Evolutionary conservation across 2,797 vertebrate species (phyloP), one percentile per base, ranked within the genome.

Genomic region (Phrynocephalus vlangalii): DNA sequence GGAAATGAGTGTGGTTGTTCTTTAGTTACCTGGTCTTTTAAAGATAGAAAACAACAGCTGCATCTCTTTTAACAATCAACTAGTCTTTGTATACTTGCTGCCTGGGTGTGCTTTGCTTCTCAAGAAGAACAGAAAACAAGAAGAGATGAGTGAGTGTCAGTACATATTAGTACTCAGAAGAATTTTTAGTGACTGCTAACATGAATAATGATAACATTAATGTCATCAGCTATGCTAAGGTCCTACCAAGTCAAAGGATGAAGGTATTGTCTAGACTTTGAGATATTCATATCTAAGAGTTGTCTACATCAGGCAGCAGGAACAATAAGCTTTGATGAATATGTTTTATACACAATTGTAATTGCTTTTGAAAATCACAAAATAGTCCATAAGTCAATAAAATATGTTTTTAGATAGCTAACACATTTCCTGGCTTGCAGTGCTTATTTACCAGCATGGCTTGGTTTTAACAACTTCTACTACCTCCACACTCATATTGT

Each of bases 401-500:
- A 87, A 67, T 48, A 67, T 83, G 83, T 87, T 78, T 48, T 30
- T 82, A 44, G 50, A 44, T 63, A n/a, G 66, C 30, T 71, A 83
- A 79, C 26, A 30, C 5, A 26, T 79, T 89, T 63, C 38, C 2
- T 52, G 33, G 56, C 87, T 91, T 88, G 38, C 60, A 89, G 56
- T 44, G 82, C 67, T 87, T 22, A 38, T 13, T 81, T 56, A 28
- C n/a, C 33, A 79, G 30, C 86, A 83, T 56, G 33, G 13, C 44
- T 86, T 76, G 70, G 48, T 44, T 83, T 70, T 28, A 66, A 70
- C 30, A 83, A 76, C 48, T 80, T 76, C 6, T 48, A 78, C 16
- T 26, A 33, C n/a, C 18, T 33, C 16, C 50, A 73, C 48, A 44
- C 1, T 87, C 83, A 71, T 91, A 89, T 91, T 79, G 50, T n/a